These are phyloP conservation scores for Zaprionus davidi DNA, from an alignment of 1,140 invertebrate genomes.

Conservation along the genomic window DNA sequence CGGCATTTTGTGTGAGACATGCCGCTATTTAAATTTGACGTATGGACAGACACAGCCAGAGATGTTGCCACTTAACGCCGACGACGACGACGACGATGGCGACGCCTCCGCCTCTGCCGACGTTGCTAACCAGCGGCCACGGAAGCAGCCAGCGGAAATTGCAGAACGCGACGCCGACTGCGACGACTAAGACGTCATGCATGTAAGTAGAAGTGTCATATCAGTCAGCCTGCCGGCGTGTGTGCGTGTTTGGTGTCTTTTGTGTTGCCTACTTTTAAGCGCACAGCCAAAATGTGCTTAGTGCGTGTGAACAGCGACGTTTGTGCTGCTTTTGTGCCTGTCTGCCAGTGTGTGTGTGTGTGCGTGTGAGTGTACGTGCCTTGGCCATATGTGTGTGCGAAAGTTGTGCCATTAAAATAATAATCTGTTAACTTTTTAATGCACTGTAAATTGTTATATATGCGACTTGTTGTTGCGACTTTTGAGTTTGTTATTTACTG, in stretches of 20 bases:
- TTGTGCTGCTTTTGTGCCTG: conserved; percentile 3
- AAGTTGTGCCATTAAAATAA: conserved; percentile 48
- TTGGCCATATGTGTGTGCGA: conserved; percentile 34
- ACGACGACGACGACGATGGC: too few relatives aligned
- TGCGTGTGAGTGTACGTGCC: conserved; percentile 2
- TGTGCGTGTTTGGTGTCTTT: conserved; percentile 22
- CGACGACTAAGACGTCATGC: conserved; percentile 32
- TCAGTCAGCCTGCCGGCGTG: conserved; percentile 28
- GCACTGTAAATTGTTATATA: conserved; percentile 49
- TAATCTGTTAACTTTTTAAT: conserved; percentile 52
- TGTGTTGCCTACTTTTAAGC: conserved; percentile 75
- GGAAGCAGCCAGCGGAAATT: conserved; percentile 69
- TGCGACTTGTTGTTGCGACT: conserved; percentile 33
- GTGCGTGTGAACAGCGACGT: not conserved
- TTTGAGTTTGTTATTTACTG: conserved; percentile 66
- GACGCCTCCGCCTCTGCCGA: not conserved
- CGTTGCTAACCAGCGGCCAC: conserved; percentile 30
- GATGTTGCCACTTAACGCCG: conserved; percentile 58
- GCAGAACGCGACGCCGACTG: conserved; percentile 33
- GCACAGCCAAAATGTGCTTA: conserved; percentile 34
- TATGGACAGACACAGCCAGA: conserved; percentile 17
- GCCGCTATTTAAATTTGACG: conserved; percentile 45
- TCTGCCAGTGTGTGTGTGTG: not conserved
- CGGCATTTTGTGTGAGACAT: conserved; percentile 46
- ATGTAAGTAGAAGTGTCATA: conserved; percentile 55